Conservation (phyloP, 2,888 invertebrate genomes). For the Euspilapteryx auroguttella region DNA sequence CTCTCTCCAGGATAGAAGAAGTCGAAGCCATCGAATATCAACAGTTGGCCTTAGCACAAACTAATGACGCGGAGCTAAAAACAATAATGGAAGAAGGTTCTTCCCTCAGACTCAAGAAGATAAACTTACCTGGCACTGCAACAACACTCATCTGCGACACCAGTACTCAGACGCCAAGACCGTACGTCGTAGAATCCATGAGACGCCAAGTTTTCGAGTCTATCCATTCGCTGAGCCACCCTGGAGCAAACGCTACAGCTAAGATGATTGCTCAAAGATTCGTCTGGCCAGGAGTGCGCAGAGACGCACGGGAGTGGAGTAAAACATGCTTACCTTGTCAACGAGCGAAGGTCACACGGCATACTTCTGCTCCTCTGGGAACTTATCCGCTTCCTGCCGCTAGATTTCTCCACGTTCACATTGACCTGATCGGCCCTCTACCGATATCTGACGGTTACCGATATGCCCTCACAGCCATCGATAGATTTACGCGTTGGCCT, state of each 20-base stretch:
- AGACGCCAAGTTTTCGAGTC: conserved; percentile 6
- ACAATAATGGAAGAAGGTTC: background rate
- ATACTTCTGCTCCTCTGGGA: conserved; percentile 9
- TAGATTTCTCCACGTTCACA: conserved; percentile 25
- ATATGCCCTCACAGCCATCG: background rate
- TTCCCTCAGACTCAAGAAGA: conserved; percentile 1
- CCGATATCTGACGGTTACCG: conserved; percentile 2
- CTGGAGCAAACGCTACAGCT: conserved; percentile 7
- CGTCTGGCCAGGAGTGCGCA: conserved; percentile 10
- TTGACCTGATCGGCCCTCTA: conserved; percentile 29
- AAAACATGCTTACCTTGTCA: conserved; percentile 16
- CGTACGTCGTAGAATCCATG: conserved; percentile 7
- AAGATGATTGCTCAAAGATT: conserved; percentile 8
- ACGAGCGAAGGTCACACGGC: conserved; percentile 15
- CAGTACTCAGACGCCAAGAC: conserved; percentile 4
- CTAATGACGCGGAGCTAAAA: conserved; percentile 8
- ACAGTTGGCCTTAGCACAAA: conserved; percentile 6
- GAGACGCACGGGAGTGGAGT: conserved; percentile 12
- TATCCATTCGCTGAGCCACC: conserved; percentile 9
- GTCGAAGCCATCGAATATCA: conserved; percentile 4
- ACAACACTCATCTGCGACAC: background rate
- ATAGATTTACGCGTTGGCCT: too few species aligned
- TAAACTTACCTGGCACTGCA: background rate
- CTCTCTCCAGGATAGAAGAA: too few species aligned
- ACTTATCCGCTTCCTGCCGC: conserved; percentile 9